Percentiles rank a stretch among this genome's conserved stretches.
These are phyloP conservation scores for Parthenolecanium corni DNA, from an alignment of 2,888 invertebrate genomes.

Conservation along the genomic window DNA sequence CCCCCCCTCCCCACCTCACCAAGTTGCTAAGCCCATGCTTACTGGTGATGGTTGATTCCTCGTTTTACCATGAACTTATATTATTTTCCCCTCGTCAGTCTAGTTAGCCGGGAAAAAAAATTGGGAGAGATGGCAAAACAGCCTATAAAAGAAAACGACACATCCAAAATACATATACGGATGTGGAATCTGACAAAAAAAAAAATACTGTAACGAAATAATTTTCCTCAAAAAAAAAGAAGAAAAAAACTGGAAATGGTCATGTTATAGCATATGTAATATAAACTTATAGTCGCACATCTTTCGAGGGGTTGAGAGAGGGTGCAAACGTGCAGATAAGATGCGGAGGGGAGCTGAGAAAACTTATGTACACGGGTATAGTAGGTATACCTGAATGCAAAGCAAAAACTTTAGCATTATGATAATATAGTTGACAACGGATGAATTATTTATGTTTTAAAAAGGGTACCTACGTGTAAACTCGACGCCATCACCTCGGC, in stretches of 20 bases:
- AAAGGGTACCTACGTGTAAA: too few relatives aligned
- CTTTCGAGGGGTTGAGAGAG: not conserved
- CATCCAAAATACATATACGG: not conserved
- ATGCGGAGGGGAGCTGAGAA: not conserved
- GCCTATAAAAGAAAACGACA: not conserved
- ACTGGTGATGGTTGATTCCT: too few relatives aligned
- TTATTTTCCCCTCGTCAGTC: too few relatives aligned
- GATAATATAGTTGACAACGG: constrained; percentile 22
- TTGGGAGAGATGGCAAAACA: too few relatives aligned
- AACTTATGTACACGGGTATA: not conserved
- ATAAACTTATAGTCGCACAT: not conserved
- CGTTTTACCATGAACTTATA: too few relatives aligned
- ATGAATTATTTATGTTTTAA: constrained; percentile 21
- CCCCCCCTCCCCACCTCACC: too few relatives aligned
- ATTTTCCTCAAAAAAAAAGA: not conserved
- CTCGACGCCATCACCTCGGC: too few relatives aligned
- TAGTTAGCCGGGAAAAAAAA: too few relatives aligned
- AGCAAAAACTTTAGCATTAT: constrained; percentile 22
- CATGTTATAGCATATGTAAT: not conserved
- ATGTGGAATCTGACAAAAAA: not conserved
- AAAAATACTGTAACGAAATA: not conserved
- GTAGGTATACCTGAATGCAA: constrained; percentile 1
- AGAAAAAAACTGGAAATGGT: not conserved
- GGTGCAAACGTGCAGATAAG: not conserved
- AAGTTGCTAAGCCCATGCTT: too few relatives aligned